Evolutionary conservation across 2,797 vertebrate species (phyloP), one percentile per base, ranked within the genome.

Genomic region (Cossypha niveicapilla): DNA sequence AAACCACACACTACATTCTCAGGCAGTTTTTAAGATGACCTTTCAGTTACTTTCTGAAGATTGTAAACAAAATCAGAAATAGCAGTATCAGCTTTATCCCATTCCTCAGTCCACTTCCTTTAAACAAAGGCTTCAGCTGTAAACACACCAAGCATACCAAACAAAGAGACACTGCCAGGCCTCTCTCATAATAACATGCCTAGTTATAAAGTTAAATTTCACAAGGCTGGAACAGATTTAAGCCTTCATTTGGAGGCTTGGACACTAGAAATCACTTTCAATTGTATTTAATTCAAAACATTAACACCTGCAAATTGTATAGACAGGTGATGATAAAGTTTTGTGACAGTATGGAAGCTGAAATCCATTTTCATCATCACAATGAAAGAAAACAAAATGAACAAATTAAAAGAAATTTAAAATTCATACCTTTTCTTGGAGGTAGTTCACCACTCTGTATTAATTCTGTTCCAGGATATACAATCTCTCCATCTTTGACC

Each of bases 401-500:
- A 23, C 1, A 18, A 68, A 42, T 5, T 8, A 25, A 66, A 79
- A 70, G 19, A 30, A 30, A 53, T 3, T 51, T 12, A 45, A 90
- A 62, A 32, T 9, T 6, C 87, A 63, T 94, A 98, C 98, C 98
- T 98, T 98, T 98, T 83, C 97, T 97, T 85, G 97, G 91, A 88
- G 96, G 96, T 84, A 97, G 94, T 39, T 98, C 98, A 98, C 98
- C 98, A 91, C 97, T 98, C 95, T 98, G 98, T 86, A 97, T 95
- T 7, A 98, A 97, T 80, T 99, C 99, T 84, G 98, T 98, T 88
- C 99, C 98, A 25, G 96, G 98, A 92, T 99, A 99, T 21, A 99
- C 96, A 82, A 99, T 99, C 97, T 99, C 99, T 45, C 99, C 99
- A 97, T 99, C 99, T 98, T 99, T 99, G 30, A 99, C 99, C 99